Base-by-base conservation (phyloP, 2,888 invertebrate genomes). In the Plagodis dolabraria region DNA sequence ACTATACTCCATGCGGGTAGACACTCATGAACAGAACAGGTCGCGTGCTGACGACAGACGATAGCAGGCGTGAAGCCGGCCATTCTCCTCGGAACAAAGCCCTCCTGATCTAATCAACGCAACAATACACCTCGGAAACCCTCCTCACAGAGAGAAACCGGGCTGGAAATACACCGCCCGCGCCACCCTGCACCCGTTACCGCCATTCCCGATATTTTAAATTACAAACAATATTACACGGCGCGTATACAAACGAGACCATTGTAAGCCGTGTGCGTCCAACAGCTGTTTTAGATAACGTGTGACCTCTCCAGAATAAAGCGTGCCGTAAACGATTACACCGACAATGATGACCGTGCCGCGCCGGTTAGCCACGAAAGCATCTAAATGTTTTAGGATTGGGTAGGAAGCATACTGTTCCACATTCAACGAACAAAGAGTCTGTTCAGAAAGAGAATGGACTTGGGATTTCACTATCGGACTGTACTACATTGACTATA, bases 261-360 rank as follows among this genome's bases (percentile, higher is more conserved):
- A 88, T 89, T 90, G 87, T 89, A 83, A 68, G 81, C 77, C 80
- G 85, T 80, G 83, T 89, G 87, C 83, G 75, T 74, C 77, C 83
- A 86, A 88, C 91, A 89, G 90, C 87, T 88, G 90, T 82, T 89
- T 89, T 85, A 90, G 90, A 91, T 91, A 90, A 87, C 87, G 84
- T 82, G 88, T 85, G 89, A 87, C 88, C 89, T 87, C 83, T 72
- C 81, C 76, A 75, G 82, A 86, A 87, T 86, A 87, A 89, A 88
- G 82, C 81, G 76, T 75, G 74, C 75, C 70, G 64, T 70, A 72
- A 81, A 82, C 83, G 82, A 86, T 85, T 82, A 85, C 76, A 82
- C 72, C 76, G 74, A 79, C 80, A 82, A 80, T 83, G 76, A 77
- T 70, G 74, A 64, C 65, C 62, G 57, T 55, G 64, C 57, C 61